These are phyloP conservation scores for Cladopsammia gracilis DNA, from an alignment of 64 coral and sea anemone genomes.

Conservation along the genomic window DNA sequence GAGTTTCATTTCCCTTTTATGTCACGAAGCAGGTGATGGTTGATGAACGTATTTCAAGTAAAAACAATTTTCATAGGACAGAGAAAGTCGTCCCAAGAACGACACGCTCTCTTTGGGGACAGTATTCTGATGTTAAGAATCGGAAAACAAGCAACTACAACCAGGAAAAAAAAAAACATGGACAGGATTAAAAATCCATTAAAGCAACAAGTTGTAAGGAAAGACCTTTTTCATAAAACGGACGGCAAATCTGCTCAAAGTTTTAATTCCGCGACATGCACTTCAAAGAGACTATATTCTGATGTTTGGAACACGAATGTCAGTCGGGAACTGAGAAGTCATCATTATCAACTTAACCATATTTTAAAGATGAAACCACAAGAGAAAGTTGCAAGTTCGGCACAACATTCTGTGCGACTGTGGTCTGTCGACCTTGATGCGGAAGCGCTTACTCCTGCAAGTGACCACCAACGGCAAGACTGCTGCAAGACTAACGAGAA, in stretches of 20 bases:
- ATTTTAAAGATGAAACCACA: no score
- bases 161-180: neutral
- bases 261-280: no score
- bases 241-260: no score
- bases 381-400: neutral
- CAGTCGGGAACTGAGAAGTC: no score
- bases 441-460: neutral
- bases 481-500: neutral
- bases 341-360: no score
- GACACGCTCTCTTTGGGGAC: no score
- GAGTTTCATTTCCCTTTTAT: neutral
- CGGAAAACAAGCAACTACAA: neutral
- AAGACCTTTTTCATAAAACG: no score
- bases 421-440: neutral
- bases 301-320: no score
- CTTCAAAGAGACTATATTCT: no score
- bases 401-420: neutral
- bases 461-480: neutral
- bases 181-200: no score
- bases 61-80: neutral
- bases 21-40: neutral
- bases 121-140: neutral
- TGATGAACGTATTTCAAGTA: neutral
- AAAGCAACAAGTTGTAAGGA: no score
- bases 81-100: neutral